Percentiles rank a stretch among this genome's conserved stretches.
These are phyloP conservation scores for Champsocephalus esox DNA, from an alignment of 2,797 vertebrate genomes.

Conservation along the genomic window DNA sequence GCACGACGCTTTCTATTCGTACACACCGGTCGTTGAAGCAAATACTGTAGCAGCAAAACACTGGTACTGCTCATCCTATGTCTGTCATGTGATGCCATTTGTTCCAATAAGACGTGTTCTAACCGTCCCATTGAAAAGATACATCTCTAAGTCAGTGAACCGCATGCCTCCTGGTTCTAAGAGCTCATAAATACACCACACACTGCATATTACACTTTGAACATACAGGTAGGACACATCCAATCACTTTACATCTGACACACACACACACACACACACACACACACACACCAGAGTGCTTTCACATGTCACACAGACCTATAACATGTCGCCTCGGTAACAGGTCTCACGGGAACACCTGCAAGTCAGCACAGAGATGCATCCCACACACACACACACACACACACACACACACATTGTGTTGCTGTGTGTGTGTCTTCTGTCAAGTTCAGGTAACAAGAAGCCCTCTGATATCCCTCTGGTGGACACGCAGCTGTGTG, in stretches of 20 bases:
- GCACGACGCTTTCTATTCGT: too few relatives aligned
- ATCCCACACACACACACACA: slow-evolving; percentile 58
- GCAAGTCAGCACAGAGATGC: slow-evolving; percentile 62
- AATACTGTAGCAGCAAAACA: too few relatives aligned
- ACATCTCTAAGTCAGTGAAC: too few relatives aligned
- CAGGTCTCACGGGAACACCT: slow-evolving; percentile 63
- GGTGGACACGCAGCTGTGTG: slow-evolving; percentile 43
- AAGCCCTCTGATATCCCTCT: slow-evolving; percentile 31
- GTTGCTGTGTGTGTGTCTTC: not conserved
- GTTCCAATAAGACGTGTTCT: too few relatives aligned
- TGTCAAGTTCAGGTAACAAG: slow-evolving; percentile 9
- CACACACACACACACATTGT: slow-evolving; percentile 37
- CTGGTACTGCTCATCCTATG: too few relatives aligned
- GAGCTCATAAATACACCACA: too few relatives aligned
- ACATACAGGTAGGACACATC: slow-evolving; percentile 13
- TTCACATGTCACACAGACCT: slow-evolving; percentile 67
- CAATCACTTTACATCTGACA: not conserved
- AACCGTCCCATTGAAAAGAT: too few relatives aligned
- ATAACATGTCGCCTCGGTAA: slow-evolving; percentile 64
- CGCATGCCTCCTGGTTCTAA: too few relatives aligned
- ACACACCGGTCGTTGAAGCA: too few relatives aligned
- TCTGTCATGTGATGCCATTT: too few relatives aligned
- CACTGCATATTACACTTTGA: not conserved
- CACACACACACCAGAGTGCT: slow-evolving; percentile 38
- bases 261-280: slow-evolving; percentile 23